These are phyloP conservation scores for Cherax destructor DNA, from an alignment of 1,140 invertebrate species.

Conservation along the genomic window DNA sequence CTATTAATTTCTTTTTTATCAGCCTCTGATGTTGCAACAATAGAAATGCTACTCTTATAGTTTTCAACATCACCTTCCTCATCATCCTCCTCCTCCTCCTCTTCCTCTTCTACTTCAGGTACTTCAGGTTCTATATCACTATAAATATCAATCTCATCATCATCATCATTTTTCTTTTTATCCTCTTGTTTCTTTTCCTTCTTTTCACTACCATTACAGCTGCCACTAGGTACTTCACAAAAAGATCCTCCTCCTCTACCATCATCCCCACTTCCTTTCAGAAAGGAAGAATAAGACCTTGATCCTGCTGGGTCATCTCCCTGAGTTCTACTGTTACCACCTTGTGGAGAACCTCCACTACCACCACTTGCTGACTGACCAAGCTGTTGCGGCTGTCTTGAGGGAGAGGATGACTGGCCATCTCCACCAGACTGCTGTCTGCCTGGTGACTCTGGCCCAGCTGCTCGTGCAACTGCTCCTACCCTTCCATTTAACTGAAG, in stretches of 20 bases:
- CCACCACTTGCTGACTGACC: conserved; percentile 40
- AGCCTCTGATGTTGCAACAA: conserved; percentile 34
- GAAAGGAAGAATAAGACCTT: conserved; percentile 39
- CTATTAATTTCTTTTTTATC: conserved; percentile 63
- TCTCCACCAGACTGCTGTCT: conserved; percentile 42
- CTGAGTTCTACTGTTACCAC: conserved; percentile 70
- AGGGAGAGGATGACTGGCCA: conserved; percentile 25
- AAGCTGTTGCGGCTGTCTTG: conserved; percentile 25
- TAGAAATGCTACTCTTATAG: conserved; percentile 10
- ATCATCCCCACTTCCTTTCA: conserved; percentile 58
- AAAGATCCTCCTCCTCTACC: conserved; percentile 36
- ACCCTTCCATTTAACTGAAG: conserved; percentile 16
- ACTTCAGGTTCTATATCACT: conserved; percentile 63
- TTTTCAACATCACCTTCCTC: conserved; percentile 46
- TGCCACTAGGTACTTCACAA: conserved; percentile 74
- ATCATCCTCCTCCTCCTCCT: conserved; percentile 56
- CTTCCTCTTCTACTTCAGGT: conserved; percentile 56
- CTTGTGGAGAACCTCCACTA: conserved; percentile 62
- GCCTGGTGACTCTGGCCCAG: conserved; percentile 51
- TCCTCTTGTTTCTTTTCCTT: conserved; percentile 53
- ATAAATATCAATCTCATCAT: conserved; percentile 62
- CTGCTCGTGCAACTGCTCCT: conserved; percentile 7
- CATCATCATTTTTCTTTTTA: conserved; percentile 66
- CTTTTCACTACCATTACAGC: conserved; percentile 73
- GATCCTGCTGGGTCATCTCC: conserved; percentile 55